Conservation (phyloP, 2,888 invertebrate species). For the Monopis laevigella region DNA sequence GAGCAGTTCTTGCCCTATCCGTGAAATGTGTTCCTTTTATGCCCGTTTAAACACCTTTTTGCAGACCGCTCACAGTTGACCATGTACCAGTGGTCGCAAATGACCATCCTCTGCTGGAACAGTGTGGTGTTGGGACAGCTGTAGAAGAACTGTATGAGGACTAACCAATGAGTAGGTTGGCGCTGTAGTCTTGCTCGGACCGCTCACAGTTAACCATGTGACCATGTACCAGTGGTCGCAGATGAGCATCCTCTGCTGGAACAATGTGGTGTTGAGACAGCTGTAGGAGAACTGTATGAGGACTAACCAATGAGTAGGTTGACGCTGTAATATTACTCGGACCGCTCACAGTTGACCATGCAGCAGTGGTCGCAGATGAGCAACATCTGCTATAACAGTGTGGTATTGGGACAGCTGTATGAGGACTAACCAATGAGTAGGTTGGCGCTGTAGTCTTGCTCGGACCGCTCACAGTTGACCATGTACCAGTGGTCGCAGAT, state of each 20-base stretch:
- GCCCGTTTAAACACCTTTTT: no score
- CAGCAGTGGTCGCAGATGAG: slow-evolving; percentile 85
- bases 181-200: slow-evolving; percentile 73
- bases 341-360: slow-evolving; percentile 81
- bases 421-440: slow-evolving; percentile 72
- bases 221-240: slow-evolving; percentile 89
- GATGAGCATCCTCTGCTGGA: slow-evolving; percentile 71
- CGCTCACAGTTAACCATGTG: slow-evolving; percentile 78
- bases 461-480: slow-evolving; percentile 80
- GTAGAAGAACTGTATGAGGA: slow-evolving; percentile 73
- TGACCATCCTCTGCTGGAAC: slow-evolving; percentile 82
- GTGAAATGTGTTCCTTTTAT: no score
- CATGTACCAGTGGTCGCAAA: slow-evolving; percentile 87
- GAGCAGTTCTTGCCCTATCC: no score
- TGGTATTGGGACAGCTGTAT: slow-evolving; percentile 81
- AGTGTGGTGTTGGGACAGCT: slow-evolving; percentile 81
- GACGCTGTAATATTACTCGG: slow-evolving; percentile 73
- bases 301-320: slow-evolving; percentile 74
- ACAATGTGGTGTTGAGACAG: slow-evolving; percentile 72
- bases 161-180: slow-evolving; percentile 76
- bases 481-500: slow-evolving; percentile 86
- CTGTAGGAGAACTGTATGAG: slow-evolving; percentile 75
- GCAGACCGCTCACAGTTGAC: slow-evolving; percentile 79
- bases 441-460: slow-evolving; percentile 75
- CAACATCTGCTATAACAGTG: slow-evolving; percentile 83